Evolutionary conservation across 1,140 invertebrate genomes (phyloP), one percentile per base, ranked within the genome.

Genomic region (Antheraea mylitta): DNA sequence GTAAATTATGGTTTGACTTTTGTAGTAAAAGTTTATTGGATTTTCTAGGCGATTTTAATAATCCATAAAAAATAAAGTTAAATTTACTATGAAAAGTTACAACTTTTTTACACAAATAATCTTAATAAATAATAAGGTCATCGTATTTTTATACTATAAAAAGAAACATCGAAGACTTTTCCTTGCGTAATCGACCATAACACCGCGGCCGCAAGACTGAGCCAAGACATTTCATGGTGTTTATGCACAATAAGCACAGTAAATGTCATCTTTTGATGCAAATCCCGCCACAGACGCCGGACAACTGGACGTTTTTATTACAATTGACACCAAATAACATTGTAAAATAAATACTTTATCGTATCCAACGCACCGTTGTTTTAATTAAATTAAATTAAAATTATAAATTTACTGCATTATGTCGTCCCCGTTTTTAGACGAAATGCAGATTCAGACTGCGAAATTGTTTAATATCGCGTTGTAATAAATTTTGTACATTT

Each of bases 291-390:
- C 69, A 73, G 16, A 16, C 74, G 72, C 76, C 76, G 74, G 45
- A 11, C 82, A 71, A 16, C 77, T 73, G 63, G 70, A 73, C 75
- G 73, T 80, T 79, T 86, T 87, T 88, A 87, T 81, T 83, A 87
- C 77, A 85, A 72, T 71, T 72, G 72, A 77, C 74, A 74, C 67
- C 72, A 80, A 81, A 78, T 70, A 67, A 73, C 77, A 64, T 69
- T 77, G 79, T 91, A 90, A 91, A 89, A 81, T 69, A 75, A 69
- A 76, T 79, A 84, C 82, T 90, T 91, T 91, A 91, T 83, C 83
- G 82, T 86, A 18, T 79, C 68, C 77, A 73, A 70, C 66, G 68
- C 45, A 53, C 79, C 83, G 84, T 89, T 91, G 85, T 90, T 89
- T 88, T 80, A 87, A 87, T 85, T 85, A 81, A 77, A 80, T 77